A percentile compares a stretch with the other conserved stretches of the same genome.
Evolutionary conservation across 2,888 invertebrate species (phyloP).

Genomic region (Neria commutata): DNA sequence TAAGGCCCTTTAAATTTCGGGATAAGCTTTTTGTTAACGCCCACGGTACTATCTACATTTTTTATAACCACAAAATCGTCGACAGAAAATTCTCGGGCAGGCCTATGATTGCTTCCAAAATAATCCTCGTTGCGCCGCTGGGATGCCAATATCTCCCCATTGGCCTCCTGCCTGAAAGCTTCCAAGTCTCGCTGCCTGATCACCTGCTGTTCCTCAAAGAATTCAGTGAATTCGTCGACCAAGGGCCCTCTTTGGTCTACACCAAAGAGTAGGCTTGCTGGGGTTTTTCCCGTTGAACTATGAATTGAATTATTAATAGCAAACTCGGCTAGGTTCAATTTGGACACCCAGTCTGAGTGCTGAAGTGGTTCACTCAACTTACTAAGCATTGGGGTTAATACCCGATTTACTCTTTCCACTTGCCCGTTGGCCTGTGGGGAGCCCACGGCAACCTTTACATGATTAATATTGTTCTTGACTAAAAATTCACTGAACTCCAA

Average conservation of each 20-base stretch:
- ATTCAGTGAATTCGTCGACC: neutral
- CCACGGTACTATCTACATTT: slow-evolving; percentile 9
- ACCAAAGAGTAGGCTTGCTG: slow-evolving; percentile 12
- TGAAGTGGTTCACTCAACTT: neutral
- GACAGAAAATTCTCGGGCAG: neutral
- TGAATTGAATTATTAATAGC: slow-evolving; percentile 9
- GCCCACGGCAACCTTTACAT: slow-evolving; percentile 6
- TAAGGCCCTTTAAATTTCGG: slow-evolving; percentile 11
- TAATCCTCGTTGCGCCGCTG: neutral
- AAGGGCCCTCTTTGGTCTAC: neutral
- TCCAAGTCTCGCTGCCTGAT: too few species aligned
- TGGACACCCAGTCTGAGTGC: neutral
- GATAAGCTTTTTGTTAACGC: slow-evolving; percentile 8
- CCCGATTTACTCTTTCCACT: slow-evolving; percentile 11
- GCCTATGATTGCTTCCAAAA: neutral
- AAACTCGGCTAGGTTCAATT: neutral
- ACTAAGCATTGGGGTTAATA: neutral
- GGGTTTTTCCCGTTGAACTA: neutral
- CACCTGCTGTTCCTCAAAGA: too few species aligned
- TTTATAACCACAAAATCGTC: slow-evolving; percentile 13
- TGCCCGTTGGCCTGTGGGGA: slow-evolving; percentile 12
- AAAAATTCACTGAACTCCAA: slow-evolving; percentile 2
- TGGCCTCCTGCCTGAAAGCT: neutral
- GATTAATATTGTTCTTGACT: neutral
- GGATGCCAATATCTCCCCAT: neutral